Evolutionary conservation across 2,888 invertebrate species (phyloP).

Genomic region (Athalia cordata): DNA sequence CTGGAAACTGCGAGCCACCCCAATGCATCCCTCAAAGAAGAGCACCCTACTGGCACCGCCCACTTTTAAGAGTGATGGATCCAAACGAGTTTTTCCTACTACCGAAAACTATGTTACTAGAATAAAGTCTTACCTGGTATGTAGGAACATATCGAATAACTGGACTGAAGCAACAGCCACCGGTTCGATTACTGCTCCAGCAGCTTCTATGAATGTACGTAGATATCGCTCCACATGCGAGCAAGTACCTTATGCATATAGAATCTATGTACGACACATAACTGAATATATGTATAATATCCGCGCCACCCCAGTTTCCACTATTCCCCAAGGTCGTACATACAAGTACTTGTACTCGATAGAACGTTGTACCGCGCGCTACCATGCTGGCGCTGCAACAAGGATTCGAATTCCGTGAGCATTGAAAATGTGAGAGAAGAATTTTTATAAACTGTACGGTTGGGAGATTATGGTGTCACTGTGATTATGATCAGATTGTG

Average conservation of each 20-base stretch:
- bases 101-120: slow-evolving; percentile 67
- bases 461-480: too few relatives aligned
- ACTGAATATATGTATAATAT: slow-evolving; percentile 5
- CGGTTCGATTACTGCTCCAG: background rate
- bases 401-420: slow-evolving; percentile 64
- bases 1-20: slow-evolving; percentile 47
- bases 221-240: background rate
- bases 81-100: slow-evolving; percentile 59
- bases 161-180: background rate
- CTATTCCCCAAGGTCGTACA: slow-evolving; percentile 27
- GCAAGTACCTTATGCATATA: background rate
- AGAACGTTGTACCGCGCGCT: slow-evolving; percentile 23
- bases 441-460: slow-evolving; percentile 59
- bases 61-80: slow-evolving; percentile 65
- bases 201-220: background rate
- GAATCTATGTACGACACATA: background rate
- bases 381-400: slow-evolving; percentile 22
- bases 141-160: too few relatives aligned
- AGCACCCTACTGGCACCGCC: slow-evolving; percentile 50
- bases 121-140: slow-evolving; percentile 60
- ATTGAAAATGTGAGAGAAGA: slow-evolving; percentile 60
- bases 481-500: too few relatives aligned
- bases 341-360: slow-evolving; percentile 36
- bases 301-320: slow-evolving; percentile 36
- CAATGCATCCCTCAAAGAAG: slow-evolving; percentile 56